Percentiles rank a stretch among this genome's conserved stretches.
These are phyloP conservation scores for Danio aesculapii DNA, from an alignment of 2,797 vertebrate species.

Conservation along the genomic window DNA sequence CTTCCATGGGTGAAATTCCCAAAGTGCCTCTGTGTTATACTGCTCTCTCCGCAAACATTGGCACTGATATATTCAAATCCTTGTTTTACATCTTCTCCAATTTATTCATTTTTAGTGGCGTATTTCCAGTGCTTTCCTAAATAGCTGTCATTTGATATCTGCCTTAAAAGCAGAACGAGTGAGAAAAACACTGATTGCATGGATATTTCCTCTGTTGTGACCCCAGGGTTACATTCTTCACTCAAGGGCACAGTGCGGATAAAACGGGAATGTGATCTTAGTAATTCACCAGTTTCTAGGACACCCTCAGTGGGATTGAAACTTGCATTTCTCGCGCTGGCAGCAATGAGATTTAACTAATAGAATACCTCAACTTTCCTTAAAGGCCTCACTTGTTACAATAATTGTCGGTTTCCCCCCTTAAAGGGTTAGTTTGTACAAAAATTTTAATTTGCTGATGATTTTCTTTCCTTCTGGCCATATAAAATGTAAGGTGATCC, in stretches of 20 bases:
- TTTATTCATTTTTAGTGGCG: neutral
- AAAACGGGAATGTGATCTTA: conserved; percentile 13
- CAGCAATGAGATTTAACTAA: neutral
- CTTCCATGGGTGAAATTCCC: conserved; percentile 25
- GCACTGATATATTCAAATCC: neutral
- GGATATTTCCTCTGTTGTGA: neutral
- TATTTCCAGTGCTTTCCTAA: neutral
- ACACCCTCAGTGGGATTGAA: neutral
- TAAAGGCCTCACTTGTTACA: neutral
- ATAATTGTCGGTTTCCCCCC: neutral
- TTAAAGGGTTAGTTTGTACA: too few relatives aligned
- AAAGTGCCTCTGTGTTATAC: neutral
- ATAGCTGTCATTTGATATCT: neutral
- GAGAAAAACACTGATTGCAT: neutral
- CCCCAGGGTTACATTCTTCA: neutral
- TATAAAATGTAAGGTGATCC: too few relatives aligned
- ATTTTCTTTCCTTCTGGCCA: too few relatives aligned
- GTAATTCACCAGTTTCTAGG: conserved; percentile 6
- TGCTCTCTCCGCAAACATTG: neutral
- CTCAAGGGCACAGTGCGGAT: conserved; percentile 1
- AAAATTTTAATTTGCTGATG: too few relatives aligned
- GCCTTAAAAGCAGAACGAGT: neutral
- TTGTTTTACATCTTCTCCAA: neutral
- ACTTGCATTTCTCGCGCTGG: neutral
- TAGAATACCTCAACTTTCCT: neutral